Evolutionary conservation across 2,888 invertebrate genomes (phyloP), one percentile per base, ranked within the genome.

Genomic region (Tetropium fuscum): DNA sequence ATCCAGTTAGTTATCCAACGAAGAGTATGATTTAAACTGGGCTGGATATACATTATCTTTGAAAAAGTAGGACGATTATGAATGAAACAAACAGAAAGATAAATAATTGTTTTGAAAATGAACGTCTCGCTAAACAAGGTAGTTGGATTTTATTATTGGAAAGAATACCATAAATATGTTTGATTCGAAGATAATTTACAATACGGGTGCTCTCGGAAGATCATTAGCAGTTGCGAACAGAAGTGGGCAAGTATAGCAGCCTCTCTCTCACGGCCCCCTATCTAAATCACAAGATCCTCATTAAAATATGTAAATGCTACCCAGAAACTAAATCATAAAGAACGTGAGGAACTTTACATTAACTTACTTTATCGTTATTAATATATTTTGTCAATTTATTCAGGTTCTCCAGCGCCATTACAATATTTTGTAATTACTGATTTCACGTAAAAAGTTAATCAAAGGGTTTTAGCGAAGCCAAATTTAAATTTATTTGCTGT

Each of bases 241-340:
- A 49, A 49, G 57, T 48, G 44, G 32, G 54, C 38, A 48, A 48
- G 48, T 32, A 22, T 30, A 15, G 16, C 47, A 27, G 47, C 30
- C 36, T 58, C 51, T 53, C n/a, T n/a, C 58, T 51, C 57, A 47
- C 57, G 64, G 60, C 58, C 64, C 66, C 72, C 44, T 61, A 68
- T 70, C 67, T 72, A 74, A 75, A 73, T 73, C 71, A 71, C 66
- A 67, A 74, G 71, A 67, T 68, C 69, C 75, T 77, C 76, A 76
- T 77, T 77, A 77, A 77, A 77, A 77, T 77, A 77, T 77, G 76
- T 75, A 76, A 77, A 77, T 77, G 73, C 68, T 75, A 66, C 73
- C 70, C 69, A 70, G 72, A 75, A 62, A 75, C 73, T 75, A 73
- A 74, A 74, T 75, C 74, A 73, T 75, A 75, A 74, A 75, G 73